A percentile compares a stretch with the other conserved stretches of the same genome.
Conservation (phyloP, 2,113 vertebrate species). For the Crotalus viridis region DNA sequence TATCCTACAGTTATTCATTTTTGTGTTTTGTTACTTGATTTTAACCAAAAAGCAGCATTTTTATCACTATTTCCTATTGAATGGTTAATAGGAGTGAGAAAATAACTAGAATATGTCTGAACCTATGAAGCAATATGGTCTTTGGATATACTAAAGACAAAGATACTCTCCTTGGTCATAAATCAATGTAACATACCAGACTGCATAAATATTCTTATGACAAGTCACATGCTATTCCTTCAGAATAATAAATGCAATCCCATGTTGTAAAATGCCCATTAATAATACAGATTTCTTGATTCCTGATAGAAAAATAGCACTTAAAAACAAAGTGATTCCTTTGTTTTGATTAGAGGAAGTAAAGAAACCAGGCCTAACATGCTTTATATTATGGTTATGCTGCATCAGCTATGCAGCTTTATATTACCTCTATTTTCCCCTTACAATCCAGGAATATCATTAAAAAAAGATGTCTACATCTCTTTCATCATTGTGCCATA, state of each 20-base stretch:
- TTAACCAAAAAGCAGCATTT: not conserved
- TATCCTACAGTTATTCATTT: not conserved
- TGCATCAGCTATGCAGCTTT: slow-evolving; percentile 40
- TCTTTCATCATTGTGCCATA: slow-evolving; percentile 42
- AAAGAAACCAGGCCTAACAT: slow-evolving; percentile 21
- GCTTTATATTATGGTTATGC: slow-evolving; percentile 32
- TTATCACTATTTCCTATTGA: not conserved
- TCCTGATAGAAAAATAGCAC: slow-evolving; percentile 29
- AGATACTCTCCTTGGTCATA: not conserved
- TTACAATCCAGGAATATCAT: slow-evolving; percentile 49
- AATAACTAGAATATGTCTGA: not conserved
- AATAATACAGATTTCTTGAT: slow-evolving; percentile 40
- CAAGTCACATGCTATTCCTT: slow-evolving; percentile 27
- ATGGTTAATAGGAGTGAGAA: not conserved
- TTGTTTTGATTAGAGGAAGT: slow-evolving; percentile 51
- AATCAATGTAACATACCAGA: not conserved
- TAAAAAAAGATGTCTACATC: slow-evolving; percentile 48
- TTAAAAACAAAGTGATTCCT: slow-evolving; percentile 48
- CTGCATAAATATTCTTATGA: slow-evolving; percentile 5
- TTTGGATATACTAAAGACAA: not conserved
- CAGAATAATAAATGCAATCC: slow-evolving; percentile 37
- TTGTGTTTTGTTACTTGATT: not conserved
- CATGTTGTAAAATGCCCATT: slow-evolving; percentile 31
- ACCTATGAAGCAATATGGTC: slow-evolving; percentile 12
- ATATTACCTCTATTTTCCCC: slow-evolving; percentile 39